These are phyloP conservation scores for Parnassius glacialis DNA, from an alignment of 2,888 invertebrate species.

Conservation along the genomic window DNA sequence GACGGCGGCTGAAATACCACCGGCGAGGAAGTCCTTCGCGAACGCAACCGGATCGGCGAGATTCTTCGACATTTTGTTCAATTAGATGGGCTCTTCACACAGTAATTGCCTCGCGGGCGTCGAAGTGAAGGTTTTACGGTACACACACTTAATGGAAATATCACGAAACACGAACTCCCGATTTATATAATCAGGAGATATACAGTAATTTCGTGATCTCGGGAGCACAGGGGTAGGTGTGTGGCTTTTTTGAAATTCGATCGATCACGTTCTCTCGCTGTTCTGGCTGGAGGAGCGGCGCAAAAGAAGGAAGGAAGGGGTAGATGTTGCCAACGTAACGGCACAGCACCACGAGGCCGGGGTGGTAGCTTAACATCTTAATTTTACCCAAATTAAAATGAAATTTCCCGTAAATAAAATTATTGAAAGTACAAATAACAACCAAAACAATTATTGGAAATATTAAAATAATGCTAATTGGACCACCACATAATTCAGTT, in stretches of 20 bases:
- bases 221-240: constrained; percentile 79
- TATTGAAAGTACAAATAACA: too few species aligned
- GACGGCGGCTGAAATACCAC: constrained; percentile 96
- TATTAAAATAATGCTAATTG: too few species aligned
- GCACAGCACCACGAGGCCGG: constrained; percentile 74
- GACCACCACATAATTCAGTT: too few species aligned
- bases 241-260: constrained; percentile 81
- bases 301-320: constrained; percentile 79
- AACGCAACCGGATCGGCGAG: constrained; percentile 90
- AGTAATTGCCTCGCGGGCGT: constrained; percentile 61
- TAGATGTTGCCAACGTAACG: constrained; percentile 70
- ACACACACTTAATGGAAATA: constrained; percentile 73
- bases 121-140: constrained; percentile 49
- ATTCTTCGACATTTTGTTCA: constrained; percentile 76
- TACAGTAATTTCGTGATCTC: constrained; percentile 76
- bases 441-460: too few species aligned
- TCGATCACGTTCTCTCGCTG: constrained; percentile 79
- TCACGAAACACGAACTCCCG: constrained; percentile 79
- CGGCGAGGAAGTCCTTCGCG: constrained; percentile 95
- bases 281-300: constrained; percentile 76
- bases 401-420: neutral
- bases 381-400: neutral
- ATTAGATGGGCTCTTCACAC: constrained; percentile 59
- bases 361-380: constrained; percentile 41
- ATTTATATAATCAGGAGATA: constrained; percentile 70